Conservation (phyloP, 2,888 invertebrate species). For the Melikaiella ostensackeni region DNA sequence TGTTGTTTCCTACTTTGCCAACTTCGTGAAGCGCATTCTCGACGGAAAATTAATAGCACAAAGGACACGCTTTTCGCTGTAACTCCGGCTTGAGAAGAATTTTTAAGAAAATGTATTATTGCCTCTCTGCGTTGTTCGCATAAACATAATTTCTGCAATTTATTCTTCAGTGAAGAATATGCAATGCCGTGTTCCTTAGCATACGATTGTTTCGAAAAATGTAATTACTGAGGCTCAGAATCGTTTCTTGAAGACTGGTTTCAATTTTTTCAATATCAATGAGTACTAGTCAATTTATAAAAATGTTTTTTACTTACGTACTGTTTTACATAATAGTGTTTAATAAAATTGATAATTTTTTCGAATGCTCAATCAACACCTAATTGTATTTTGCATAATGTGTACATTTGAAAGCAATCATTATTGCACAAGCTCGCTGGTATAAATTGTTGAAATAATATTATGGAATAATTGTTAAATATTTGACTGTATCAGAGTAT, state of each 20-base stretch:
- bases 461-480: not conserved
- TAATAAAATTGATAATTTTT: no score
- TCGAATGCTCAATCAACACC: no score
- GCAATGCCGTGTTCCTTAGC: not conserved
- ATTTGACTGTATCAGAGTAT: no score
- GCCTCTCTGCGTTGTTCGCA: not conserved
- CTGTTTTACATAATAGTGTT: no score
- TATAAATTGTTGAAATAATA: not conserved
- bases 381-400: not conserved
- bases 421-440: not conserved
- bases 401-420: not conserved
- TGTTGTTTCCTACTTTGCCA: conserved; percentile 36
- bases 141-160: not conserved
- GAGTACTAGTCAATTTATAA: no score
- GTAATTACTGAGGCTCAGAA: not conserved
- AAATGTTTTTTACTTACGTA: no score
- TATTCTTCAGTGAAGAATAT: not conserved
- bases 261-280: not conserved
- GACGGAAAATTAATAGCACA: conserved; percentile 30
- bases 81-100: conserved; percentile 22
- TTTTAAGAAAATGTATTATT: conserved; percentile 7
- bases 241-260: not conserved
- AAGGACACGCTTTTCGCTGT: conserved; percentile 24
- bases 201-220: not conserved
- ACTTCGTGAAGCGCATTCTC: conserved; percentile 29